Conservation (phyloP, 2,797 vertebrate species). For the Allobates femoralis region DNA sequence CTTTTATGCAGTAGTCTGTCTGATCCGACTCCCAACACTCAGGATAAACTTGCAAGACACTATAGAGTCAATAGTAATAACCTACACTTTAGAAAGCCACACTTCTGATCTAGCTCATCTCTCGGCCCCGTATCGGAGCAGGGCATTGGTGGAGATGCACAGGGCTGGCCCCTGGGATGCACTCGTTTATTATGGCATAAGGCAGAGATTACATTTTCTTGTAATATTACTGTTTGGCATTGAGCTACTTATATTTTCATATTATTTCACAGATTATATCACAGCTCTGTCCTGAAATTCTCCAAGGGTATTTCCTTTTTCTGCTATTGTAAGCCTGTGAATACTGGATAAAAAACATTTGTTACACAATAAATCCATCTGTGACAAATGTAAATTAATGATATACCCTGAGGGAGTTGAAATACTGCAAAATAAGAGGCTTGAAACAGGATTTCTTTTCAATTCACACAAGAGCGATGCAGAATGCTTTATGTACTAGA, state of each 20-base stretch:
- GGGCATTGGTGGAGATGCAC: not conserved
- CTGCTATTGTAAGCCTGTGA: slow-evolving; percentile 51
- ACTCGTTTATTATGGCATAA: slow-evolving; percentile 28
- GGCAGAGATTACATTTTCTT: slow-evolving; percentile 28
- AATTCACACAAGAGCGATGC: slow-evolving; percentile 51
- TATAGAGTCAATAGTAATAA: not conserved
- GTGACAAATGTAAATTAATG: slow-evolving; percentile 60
- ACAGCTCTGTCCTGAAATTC: slow-evolving; percentile 51
- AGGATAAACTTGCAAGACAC: not conserved
- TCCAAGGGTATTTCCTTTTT: slow-evolving; percentile 50
- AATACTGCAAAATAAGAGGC: slow-evolving; percentile 51
- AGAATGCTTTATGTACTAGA: slow-evolving; percentile 36
- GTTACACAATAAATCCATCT: slow-evolving; percentile 59
- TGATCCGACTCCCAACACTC: not conserved
- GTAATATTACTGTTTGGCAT: slow-evolving; percentile 44
- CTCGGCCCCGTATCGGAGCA: not conserved
- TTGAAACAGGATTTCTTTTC: slow-evolving; percentile 44
- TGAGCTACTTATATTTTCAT: slow-evolving; percentile 41
- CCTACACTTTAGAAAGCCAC: not conserved
- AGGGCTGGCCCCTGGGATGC: not conserved
- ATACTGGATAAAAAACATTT: slow-evolving; percentile 56
- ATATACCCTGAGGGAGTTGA: slow-evolving; percentile 51
- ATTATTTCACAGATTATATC: slow-evolving; percentile 60
- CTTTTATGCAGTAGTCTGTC: not conserved
- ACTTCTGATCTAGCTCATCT: not conserved